These are phyloP conservation scores for Seriola quinqueradiata DNA, from an alignment of 2,113 vertebrate genomes.

Conservation along the genomic window DNA sequence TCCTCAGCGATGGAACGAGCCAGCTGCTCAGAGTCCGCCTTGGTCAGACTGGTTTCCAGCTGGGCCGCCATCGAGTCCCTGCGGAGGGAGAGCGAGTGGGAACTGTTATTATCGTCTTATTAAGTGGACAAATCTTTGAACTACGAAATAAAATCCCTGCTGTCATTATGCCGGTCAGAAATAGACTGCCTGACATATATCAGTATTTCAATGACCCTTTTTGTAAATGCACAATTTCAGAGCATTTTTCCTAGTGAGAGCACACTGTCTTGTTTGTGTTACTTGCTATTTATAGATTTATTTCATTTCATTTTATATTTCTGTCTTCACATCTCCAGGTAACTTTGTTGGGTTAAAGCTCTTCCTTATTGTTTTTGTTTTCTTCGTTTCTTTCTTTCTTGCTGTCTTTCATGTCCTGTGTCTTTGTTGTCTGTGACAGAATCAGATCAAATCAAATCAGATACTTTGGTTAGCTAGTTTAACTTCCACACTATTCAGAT, in stretches of 20 bases:
- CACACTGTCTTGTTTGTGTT: background rate
- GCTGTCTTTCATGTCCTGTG: background rate
- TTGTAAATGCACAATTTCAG: slow-evolving; percentile 17
- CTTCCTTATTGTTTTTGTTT: background rate
- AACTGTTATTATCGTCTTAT: background rate
- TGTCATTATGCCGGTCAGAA: slow-evolving; percentile 19
- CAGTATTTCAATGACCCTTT: slow-evolving; percentile 26
- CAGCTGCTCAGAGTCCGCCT: slow-evolving; percentile 94
- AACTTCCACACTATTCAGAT: background rate
- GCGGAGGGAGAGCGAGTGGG: background rate
- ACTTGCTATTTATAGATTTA: background rate
- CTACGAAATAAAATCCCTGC: slow-evolving; percentile 6
- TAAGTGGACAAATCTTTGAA: background rate
- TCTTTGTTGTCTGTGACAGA: background rate
- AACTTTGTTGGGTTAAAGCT: background rate
- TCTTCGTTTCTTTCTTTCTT: too few relatives aligned
- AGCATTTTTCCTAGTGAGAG: background rate
- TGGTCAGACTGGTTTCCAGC: slow-evolving; percentile 94
- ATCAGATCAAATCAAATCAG: background rate
- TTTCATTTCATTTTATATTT: background rate
- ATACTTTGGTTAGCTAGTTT: background rate
- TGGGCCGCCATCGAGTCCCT: slow-evolving; percentile 94
- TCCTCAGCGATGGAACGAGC: slow-evolving; percentile 96
- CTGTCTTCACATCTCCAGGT: background rate
- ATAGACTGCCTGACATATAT: background rate